Evolutionary conservation across 2,113 vertebrate genomes (phyloP), one percentile per base, ranked within the genome.

Genomic region (Psephotus haematonotus): DNA sequence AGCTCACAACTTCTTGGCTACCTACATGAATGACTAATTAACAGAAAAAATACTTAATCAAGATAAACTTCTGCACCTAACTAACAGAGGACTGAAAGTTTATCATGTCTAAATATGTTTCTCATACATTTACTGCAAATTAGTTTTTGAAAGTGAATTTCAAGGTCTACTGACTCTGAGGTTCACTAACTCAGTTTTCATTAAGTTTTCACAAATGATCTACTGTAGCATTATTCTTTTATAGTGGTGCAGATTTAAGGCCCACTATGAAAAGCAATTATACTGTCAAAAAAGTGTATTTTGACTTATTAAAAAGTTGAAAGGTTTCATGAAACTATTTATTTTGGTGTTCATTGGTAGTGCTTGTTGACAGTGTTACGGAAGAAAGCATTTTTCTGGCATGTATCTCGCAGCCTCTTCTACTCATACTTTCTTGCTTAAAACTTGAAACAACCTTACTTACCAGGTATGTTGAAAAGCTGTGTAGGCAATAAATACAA

Each of bases 111-210:
- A 98, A 99, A 99, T 99, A 99, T 99, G 98, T 99, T 99, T 99
- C 98, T 99, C 98, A 98, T 98, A 98, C 98, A 98, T 99, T 98
- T 99, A 99, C 98, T 98, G 99, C 98, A 99, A 99, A 99, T 99
- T 99, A 99, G 99, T 98, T 99, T 99, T 98, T 99, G 98, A 99
- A 99, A 99, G 98, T 99, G 98, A 99, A 99, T 99, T 99, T 99
- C 99, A 99, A 98, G 99, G 99, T 98, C 98, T 99, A 98, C 98
- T 98, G 98, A 98, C 95, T 99, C 98, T 60, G 96, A 98, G 98
- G 98, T 98, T 98, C 98, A 98, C 98, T 98, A 98, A 99, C 98
- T 99, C 98, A 98, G 95, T 99, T 99, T 99, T 99, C 99, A 99
- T 99, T 99, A 98, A 98, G 98, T 99, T 99, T 98, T 99, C 99